Conservation (phyloP, 2,113 vertebrate genomes). For the Nyctibius bracteatus region DNA sequence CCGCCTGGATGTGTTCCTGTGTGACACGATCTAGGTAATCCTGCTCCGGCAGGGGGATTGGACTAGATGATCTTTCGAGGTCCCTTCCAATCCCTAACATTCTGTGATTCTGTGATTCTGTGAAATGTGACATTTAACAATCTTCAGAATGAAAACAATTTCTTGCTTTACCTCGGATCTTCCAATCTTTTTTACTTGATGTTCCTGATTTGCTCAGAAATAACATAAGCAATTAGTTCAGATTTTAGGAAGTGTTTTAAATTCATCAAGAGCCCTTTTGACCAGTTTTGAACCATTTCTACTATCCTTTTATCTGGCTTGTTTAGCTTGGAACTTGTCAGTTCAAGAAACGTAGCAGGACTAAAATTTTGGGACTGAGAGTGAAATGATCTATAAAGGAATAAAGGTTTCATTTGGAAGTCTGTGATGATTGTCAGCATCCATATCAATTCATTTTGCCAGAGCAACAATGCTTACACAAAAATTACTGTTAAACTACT, state of each 20-base stretch:
- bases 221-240: background rate
- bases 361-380: background rate
- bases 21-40: no score
- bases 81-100: no score
- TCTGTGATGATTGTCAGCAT: background rate
- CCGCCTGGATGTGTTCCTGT: no score
- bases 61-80: no score
- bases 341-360: background rate
- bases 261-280: background rate
- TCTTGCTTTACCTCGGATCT: background rate
- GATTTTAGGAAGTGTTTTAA: background rate
- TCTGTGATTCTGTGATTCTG: no score
- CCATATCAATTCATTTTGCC: background rate
- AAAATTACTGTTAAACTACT: background rate
- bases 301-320: background rate
- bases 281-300: background rate
- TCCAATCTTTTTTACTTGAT: background rate
- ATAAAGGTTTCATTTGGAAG: background rate
- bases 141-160: background rate
- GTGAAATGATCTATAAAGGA: background rate
- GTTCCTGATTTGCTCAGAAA: background rate
- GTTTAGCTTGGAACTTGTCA: background rate
- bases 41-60: no score
- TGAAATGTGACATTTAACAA: background rate
- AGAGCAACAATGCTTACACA: background rate